Conservation (phyloP, 1,140 invertebrate genomes). For the Cydia pomonella region DNA sequence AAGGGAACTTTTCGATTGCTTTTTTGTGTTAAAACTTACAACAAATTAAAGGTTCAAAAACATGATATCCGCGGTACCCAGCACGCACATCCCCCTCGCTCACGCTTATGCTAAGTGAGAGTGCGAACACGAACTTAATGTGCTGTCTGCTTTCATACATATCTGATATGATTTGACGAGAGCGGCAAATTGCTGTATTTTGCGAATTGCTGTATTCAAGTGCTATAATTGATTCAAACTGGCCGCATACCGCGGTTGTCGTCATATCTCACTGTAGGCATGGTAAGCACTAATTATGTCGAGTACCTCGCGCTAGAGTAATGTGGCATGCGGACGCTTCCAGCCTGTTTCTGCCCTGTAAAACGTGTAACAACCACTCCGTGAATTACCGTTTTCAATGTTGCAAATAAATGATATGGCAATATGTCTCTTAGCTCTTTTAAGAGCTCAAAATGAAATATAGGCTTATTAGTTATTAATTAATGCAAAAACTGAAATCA, state of each 20-base stretch:
- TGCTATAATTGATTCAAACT: conserved; percentile 21
- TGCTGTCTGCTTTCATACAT: not conserved
- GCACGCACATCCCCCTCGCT: no score
- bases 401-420: no score
- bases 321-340: conserved; percentile 20
- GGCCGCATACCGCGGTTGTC: conserved; percentile 24
- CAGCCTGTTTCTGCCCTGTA: conserved; percentile 12
- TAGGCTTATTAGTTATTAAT: no score
- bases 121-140: no score
- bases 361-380: not conserved
- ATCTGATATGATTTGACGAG: not conserved
- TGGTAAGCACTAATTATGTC: conserved; percentile 30
- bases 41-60: no score
- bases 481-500: no score
- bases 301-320: conserved; percentile 9
- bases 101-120: no score
- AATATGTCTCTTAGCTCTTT: no score
- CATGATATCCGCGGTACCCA: no score
- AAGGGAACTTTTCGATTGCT: no score
- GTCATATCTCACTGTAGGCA: conserved; percentile 26
- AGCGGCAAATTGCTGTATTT: not conserved
- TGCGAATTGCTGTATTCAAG: not conserved
- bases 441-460: no score
- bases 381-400: not conserved
- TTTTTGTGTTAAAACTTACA: no score